phyloP scores from a whole-genome alignment of 2,888 invertebrate species.

The Chironomus tentans region DNA sequence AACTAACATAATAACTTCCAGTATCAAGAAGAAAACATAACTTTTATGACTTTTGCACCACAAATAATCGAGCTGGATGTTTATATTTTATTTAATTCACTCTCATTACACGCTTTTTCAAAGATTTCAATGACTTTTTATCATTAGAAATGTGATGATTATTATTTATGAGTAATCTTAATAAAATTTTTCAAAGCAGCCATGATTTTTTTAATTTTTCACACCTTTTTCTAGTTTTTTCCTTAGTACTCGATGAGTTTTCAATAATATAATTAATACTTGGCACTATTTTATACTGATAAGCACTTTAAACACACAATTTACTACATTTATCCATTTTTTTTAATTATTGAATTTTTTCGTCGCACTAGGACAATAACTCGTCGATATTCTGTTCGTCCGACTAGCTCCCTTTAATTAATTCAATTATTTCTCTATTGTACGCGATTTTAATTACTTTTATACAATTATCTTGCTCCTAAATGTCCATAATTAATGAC shows the following conservation, averaged over 20 bases:
- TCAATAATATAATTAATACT: background rate
- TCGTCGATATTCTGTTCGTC: background rate
- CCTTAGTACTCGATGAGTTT: background rate
- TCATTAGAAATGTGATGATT: background rate
- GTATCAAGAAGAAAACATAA: background rate
- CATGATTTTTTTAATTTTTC: constrained; percentile 19
- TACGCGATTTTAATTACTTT: background rate
- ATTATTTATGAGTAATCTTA: constrained; percentile 11
- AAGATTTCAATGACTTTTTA: background rate
- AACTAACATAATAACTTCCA: background rate
- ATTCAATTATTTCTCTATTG: background rate
- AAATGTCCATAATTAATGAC: too few species aligned
- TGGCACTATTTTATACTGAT: constrained; percentile 19
- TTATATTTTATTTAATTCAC: background rate
- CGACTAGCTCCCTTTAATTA: background rate
- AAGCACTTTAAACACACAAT: constrained; percentile 1
- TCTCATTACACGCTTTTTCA: background rate
- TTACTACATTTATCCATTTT: background rate
- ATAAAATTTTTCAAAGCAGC: constrained; percentile 7
- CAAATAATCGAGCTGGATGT: background rate
- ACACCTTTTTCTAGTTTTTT: constrained; percentile 17
- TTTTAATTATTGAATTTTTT: background rate
- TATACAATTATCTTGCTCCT: too few species aligned
- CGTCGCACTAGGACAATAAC: background rate
- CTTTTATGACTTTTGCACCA: background rate